Evolutionary conservation across 2,797 vertebrate species (phyloP), one percentile per base, ranked within the genome.

Genomic region (Xiphophorus birchmanni): DNA sequence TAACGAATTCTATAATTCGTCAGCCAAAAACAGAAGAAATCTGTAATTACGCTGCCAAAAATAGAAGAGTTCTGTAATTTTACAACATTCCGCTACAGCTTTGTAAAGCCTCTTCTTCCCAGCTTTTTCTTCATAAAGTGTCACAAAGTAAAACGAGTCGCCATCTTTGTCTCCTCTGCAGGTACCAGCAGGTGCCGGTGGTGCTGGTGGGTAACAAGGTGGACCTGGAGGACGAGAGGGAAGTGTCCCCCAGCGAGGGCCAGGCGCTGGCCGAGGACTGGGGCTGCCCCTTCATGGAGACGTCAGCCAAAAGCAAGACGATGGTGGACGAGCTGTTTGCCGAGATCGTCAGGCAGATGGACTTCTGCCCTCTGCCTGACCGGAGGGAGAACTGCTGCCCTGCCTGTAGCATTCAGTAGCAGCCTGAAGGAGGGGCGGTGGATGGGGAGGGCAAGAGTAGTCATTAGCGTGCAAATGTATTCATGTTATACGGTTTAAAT

Each of bases 271-370:
- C 98, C 73, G 97, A 99, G 92, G 98, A 98, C 92, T 99, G 98
- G 98, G 97, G 97, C 93, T 99, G 98, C 84, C 98, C 98, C 21
- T 99, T 99, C 95, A 97, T 99, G 97, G 98, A 99, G 94, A 98
- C 98, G 0, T 99, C 98, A 0, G 98, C 98, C 91, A 99, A 99
- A 93, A 98, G 97, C 96, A 99, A 99, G 94, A 97, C 96, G 45
- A 98, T 98, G 97, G 98, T 99, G 96, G 98, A 99, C 82, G 97
- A 99, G 96, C 97, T 99, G 83, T 99, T 99, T 90, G 97, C 98
- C 11, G 98, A 98, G 96, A 99, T 99, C 82, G 98, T 99, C 87
- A 92, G 98, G 91, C 98, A 98, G 96, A 99, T 99, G 98, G 98
- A 99, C 96, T 99, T 98, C 96, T 97, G 97, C 87, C 97, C 97